Percentiles rank a stretch among this genome's conserved stretches.
Evolutionary conservation across 1,140 invertebrate species (phyloP).

Genomic region (Ptiloglossa arizonensis): DNA sequence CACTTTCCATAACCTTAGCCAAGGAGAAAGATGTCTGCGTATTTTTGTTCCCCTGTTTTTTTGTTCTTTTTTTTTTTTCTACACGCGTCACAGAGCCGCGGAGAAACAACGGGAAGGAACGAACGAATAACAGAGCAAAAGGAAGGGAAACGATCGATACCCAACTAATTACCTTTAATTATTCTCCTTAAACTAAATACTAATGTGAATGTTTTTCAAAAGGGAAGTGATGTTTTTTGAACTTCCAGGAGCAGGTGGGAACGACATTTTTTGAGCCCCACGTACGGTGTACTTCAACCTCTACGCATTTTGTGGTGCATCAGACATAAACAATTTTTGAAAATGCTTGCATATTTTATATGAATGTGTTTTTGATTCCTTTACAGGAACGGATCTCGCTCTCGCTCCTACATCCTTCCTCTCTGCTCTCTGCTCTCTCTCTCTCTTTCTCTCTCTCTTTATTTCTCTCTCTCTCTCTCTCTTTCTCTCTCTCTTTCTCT

Average conservation of each 20-base stretch:
- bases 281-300: constrained; percentile 80
- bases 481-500: constrained; percentile 13
- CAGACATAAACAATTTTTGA: constrained; percentile 80
- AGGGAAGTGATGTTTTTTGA: constrained; percentile 83
- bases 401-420: constrained; percentile 71
- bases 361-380: constrained; percentile 82
- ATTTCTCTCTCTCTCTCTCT: constrained; percentile 46
- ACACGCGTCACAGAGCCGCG: constrained; percentile 57
- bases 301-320: constrained; percentile 82
- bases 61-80: constrained; percentile 66
- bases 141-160: constrained; percentile 48
- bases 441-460: constrained; percentile 50
- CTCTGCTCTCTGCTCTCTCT: constrained; percentile 47
- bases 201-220: constrained; percentile 81
- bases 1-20: constrained; percentile 55
- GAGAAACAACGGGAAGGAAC: constrained; percentile 60
- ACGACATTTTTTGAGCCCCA: constrained; percentile 82
- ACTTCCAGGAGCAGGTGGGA: constrained; percentile 83
- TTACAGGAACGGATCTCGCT: constrained; percentile 82
- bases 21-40: constrained; percentile 47
- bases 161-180: constrained; percentile 64
- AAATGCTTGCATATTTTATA: constrained; percentile 81
- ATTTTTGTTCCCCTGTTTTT: constrained; percentile 12
- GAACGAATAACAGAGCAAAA: constrained; percentile 59
- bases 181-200: constrained; percentile 63